Evolutionary conservation across 2,888 invertebrate species (phyloP), one percentile per base, ranked within the genome.

Genomic region (Drosophila villosipedis): DNA sequence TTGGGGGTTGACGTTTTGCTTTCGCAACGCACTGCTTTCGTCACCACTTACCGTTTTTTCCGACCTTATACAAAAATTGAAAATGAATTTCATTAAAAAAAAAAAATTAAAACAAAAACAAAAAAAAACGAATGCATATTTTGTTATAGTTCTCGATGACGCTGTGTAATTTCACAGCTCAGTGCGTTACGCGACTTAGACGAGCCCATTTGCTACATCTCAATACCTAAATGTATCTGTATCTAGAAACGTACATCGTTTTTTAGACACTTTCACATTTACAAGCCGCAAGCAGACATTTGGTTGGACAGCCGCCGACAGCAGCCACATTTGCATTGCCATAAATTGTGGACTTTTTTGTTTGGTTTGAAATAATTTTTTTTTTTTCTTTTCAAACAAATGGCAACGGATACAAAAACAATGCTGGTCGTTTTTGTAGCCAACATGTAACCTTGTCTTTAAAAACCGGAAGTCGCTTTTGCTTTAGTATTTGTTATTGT

Each of bases 151-250:
- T 72, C 61, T 65, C 37, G 64, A 41, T 72, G 80, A 71, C 76
- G 75, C 79, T 79, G 90, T 87, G 91, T 89, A 91, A 91, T 91
- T 91, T 91, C 92, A 91, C 92, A 91, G 90, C 87, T 91, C 83
- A 91, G 83, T 82, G 92, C 80, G 58, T 87, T 76, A 69, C 74
- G 72, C 70, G 83, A 75, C 85, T 90, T 78, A 90, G 85, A 88
- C 88, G 80, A 76, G 73, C 84, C 89, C 88, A 72, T 61, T 61
- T 52, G 30, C 33, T 54, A 33, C 59, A 67, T 41, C 50, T 64
- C 6, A 16, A 25, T 53, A 22, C 22, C 33, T 28, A 25, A 53
- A 39, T 25, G 62, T 61, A 52, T 47, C 47, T 57, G 33, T 64
- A 55, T 59, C 68, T 41, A 12, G 14, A 43, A 31, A 39, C 50